Percentiles rank a stretch among this genome's conserved stretches.
Evolutionary conservation across 2,797 vertebrate genomes (phyloP).

Genomic region (Sphenodon punctatus): DNA sequence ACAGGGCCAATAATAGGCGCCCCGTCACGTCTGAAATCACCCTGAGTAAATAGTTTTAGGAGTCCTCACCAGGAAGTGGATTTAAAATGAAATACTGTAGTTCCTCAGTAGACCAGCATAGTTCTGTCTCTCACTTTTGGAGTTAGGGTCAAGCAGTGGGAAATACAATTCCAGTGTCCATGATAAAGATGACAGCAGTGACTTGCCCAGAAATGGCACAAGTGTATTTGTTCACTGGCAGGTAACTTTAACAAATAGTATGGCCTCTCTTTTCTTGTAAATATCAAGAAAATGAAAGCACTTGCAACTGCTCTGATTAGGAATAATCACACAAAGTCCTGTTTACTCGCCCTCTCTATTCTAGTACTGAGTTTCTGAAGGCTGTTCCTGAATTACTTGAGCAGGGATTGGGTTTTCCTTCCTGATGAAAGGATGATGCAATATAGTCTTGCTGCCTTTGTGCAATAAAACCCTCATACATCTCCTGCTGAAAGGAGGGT

Average conservation of each 20-base stretch:
- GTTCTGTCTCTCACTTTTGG: constrained; percentile 20
- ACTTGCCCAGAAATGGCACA: not conserved
- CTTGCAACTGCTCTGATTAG: not conserved
- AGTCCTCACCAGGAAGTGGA: constrained; percentile 3
- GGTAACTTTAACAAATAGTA: not conserved
- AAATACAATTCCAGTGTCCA: constrained; percentile 30
- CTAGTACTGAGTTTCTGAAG: not conserved
- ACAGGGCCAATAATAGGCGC: too few species aligned
- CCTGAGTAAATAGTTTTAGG: too few species aligned
- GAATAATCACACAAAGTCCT: not conserved
- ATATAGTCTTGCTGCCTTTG: too few species aligned
- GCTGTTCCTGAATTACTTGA: not conserved
- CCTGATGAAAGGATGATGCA: too few species aligned
- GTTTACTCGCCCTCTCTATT: not conserved
- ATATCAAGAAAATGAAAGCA: not conserved
- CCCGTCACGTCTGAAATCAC: too few species aligned
- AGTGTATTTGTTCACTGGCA: constrained; percentile 8
- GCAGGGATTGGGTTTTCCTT: not conserved
- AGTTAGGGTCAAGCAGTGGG: not conserved
- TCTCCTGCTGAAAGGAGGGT: not conserved
- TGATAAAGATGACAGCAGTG: not conserved
- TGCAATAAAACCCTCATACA: too few species aligned
- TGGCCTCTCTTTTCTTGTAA: not conserved
- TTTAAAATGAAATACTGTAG: not conserved
- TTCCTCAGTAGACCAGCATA: constrained; percentile 28